Conservation (phyloP, 1,140 invertebrate genomes). For the Hetaerina americana region DNA sequence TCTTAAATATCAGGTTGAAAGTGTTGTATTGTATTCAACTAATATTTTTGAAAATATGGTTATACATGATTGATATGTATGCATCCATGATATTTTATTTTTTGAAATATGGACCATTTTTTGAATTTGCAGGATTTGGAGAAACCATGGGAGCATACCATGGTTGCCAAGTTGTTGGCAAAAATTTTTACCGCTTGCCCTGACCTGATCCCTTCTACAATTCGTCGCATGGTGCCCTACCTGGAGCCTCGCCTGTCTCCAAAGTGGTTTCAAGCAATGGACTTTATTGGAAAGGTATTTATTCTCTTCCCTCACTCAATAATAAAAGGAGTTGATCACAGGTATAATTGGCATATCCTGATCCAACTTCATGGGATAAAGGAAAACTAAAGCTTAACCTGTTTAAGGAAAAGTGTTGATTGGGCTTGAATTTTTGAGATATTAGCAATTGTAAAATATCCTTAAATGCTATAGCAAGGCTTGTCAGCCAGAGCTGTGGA, state of each 20-base stretch:
- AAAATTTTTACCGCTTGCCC: slow-evolving; percentile 53
- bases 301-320: too few species aligned
- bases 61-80: neutral
- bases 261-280: slow-evolving; percentile 39
- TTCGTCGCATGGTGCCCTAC: slow-evolving; percentile 39
- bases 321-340: too few species aligned
- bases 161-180: slow-evolving; percentile 46
- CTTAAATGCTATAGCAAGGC: too few species aligned
- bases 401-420: too few species aligned
- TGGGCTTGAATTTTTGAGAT: too few species aligned
- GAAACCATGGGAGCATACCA: slow-evolving; percentile 48
- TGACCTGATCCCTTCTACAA: slow-evolving; percentile 50
- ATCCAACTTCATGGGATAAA: too few species aligned
- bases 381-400: too few species aligned
- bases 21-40: too few species aligned
- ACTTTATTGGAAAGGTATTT: slow-evolving; percentile 39
- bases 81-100: neutral
- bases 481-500: too few species aligned
- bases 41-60: neutral
- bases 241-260: slow-evolving; percentile 41
- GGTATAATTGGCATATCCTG: too few species aligned
- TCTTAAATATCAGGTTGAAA: too few species aligned
- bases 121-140: slow-evolving; percentile 27
- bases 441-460: too few species aligned
- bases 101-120: neutral